phyloP scores from a whole-genome alignment of 1,140 invertebrate species.

The Bemisia tabaci region DNA sequence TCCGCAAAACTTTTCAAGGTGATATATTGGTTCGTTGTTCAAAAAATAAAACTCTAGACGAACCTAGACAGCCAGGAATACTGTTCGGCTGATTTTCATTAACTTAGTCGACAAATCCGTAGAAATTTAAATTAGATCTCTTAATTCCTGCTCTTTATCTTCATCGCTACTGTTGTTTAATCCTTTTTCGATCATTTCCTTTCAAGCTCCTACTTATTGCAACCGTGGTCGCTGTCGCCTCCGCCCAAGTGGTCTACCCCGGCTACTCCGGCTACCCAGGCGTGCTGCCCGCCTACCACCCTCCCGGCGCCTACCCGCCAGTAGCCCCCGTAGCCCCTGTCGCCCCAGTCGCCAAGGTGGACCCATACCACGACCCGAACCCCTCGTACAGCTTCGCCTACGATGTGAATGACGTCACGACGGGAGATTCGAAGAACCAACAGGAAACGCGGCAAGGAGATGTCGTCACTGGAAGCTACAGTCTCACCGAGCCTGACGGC shows the following conservation, averaged over 20 bases:
- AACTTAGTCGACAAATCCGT: too few species aligned
- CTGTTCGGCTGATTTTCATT: too few species aligned
- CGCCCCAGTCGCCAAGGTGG: conserved; percentile 8
- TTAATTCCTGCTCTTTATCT: too few species aligned
- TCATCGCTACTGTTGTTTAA: too few species aligned
- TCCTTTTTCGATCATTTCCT: too few species aligned
- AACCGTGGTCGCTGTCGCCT: neutral
- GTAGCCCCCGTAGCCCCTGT: conserved; percentile 16
- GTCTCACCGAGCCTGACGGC: conserved; percentile 35
- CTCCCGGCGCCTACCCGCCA: conserved; percentile 12
- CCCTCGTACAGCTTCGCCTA: conserved; percentile 37
- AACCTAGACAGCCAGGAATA: too few species aligned
- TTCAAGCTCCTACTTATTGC: neutral
- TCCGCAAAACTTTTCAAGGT: too few species aligned
- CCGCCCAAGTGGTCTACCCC: neutral
- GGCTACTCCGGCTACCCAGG: neutral
- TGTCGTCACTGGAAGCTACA: conserved; percentile 36
- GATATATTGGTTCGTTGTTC: too few species aligned
- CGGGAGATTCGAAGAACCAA: conserved; percentile 37
- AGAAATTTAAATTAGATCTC: too few species aligned
- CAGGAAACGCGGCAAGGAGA: conserved; percentile 36
- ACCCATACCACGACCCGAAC: conserved; percentile 15
- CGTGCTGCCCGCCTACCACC: neutral
- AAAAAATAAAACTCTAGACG: too few species aligned
- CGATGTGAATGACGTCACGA: conserved; percentile 35